These are phyloP conservation scores for Cerceris ruficornis DNA, from an alignment of 2,888 invertebrate genomes.

Conservation along the genomic window DNA sequence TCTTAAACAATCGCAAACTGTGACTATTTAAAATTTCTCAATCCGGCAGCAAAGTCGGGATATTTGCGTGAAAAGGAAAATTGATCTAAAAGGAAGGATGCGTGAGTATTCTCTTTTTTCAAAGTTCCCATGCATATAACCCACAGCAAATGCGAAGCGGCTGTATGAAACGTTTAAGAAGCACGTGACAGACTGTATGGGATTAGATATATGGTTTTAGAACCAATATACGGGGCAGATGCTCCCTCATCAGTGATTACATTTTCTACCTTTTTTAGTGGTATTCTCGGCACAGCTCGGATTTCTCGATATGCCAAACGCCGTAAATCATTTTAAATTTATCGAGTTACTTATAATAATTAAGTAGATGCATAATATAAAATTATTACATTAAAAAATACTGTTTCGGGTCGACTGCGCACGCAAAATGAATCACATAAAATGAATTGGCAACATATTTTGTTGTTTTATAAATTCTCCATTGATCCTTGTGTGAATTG, in stretches of 20 bases:
- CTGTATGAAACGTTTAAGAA: conserved; percentile 48
- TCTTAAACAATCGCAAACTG: no score
- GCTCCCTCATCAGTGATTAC: conserved; percentile 51
- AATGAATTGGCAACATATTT: no score
- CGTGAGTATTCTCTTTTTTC: conserved; percentile 58
- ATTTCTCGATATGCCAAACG: neutral
- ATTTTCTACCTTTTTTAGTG: conserved; percentile 33
- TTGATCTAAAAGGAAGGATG: conserved; percentile 10
- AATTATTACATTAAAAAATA: no score
- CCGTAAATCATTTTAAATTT: no score
- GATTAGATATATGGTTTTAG: conserved; percentile 51
- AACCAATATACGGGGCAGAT: conserved; percentile 70
- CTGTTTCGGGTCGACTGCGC: no score
- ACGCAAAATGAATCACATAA: no score
- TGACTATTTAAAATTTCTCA: no score
- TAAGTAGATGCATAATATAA: no score
- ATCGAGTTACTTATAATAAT: no score
- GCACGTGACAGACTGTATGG: conserved; percentile 53
- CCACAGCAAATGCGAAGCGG: conserved; percentile 51
- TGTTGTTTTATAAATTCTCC: no score
- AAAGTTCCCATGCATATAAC: conserved; percentile 58
- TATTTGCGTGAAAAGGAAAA: neutral
- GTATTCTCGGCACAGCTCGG: neutral
- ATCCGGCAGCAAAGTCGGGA: neutral
- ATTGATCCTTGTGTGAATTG: no score